A percentile compares a stretch with the other conserved stretches of the same genome.
Conservation (phyloP, 2,888 invertebrate genomes). For the Tiliacea aurago region DNA sequence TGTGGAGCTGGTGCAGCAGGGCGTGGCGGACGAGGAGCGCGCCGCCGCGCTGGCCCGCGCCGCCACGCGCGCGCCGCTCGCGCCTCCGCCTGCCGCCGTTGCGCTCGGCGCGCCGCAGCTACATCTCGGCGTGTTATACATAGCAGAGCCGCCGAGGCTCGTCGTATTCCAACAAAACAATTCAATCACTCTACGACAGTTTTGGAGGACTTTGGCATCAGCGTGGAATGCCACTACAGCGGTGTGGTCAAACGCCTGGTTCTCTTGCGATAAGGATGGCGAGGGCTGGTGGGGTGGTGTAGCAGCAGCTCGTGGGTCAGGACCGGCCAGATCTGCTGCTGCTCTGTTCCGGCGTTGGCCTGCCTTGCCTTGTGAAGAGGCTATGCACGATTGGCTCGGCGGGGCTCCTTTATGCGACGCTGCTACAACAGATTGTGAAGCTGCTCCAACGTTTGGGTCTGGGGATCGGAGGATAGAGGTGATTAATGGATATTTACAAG, state of each 20-base stretch:
- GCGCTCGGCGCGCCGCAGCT: constrained; percentile 89
- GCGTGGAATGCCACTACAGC: constrained; percentile 87
- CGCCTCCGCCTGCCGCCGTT: constrained; percentile 85
- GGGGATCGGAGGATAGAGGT: constrained; percentile 80
- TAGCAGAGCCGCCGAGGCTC: constrained; percentile 82
- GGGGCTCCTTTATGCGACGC: constrained; percentile 86
- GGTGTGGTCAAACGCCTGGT: constrained; percentile 88
- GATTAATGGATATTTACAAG: constrained; percentile 18
- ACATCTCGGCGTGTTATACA: constrained; percentile 86
- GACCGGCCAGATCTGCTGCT: constrained; percentile 89
- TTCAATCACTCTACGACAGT: constrained; percentile 87
- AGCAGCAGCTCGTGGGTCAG: constrained; percentile 84
- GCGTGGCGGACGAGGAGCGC: constrained; percentile 82
- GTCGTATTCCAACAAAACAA: constrained; percentile 88
- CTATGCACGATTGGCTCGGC: constrained; percentile 92
- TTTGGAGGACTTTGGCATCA: constrained; percentile 89
- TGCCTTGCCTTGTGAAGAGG: constrained; percentile 93
- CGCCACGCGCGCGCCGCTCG: constrained; percentile 82
- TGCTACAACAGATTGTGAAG: constrained; percentile 83
- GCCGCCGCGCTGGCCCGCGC: constrained; percentile 85
- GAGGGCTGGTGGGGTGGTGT: constrained; percentile 87
- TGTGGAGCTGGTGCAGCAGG: constrained; percentile 85
- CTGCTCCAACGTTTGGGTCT: constrained; percentile 73
- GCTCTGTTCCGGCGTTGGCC: constrained; percentile 91
- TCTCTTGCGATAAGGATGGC: constrained; percentile 82